phyloP scores from a whole-genome alignment of 2,797 vertebrate genomes.

The Gallinago stenura region DNA sequence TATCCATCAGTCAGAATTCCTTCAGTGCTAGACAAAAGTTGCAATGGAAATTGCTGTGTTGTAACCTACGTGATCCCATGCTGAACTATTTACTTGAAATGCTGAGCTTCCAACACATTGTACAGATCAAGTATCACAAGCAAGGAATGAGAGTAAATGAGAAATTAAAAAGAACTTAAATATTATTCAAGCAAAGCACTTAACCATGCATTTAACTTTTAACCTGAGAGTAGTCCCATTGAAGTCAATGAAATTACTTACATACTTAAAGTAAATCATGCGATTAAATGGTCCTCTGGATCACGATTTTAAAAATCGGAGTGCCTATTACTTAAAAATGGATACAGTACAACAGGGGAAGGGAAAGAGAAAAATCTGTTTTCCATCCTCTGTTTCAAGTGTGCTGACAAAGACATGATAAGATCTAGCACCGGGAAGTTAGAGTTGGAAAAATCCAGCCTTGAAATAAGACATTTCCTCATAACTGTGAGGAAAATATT shows the following conservation, averaged over 20 bases:
- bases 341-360: neutral
- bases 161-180: conserved; percentile 33
- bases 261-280: neutral
- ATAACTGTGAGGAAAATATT: conserved; percentile 35
- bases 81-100: conserved; percentile 31
- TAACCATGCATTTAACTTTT: conserved; percentile 34
- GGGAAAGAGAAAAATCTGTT: conserved; percentile 29
- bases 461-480: conserved; percentile 54
- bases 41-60: conserved; percentile 19
- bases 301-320: conserved; percentile 35
- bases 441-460: conserved; percentile 31
- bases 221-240: neutral
- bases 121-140: neutral
- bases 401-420: conserved; percentile 14
- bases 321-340: conserved; percentile 5
- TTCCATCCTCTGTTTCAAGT: conserved; percentile 10
- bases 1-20: conserved; percentile 56
- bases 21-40: conserved; percentile 4
- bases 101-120: neutral
- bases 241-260: conserved; percentile 26
- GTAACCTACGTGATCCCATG: conserved; percentile 1
- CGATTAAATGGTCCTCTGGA: neutral
- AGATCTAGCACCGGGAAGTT: neutral
- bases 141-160: neutral
- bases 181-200: conserved; percentile 1